Conservation (phyloP, 2,113 vertebrate species). For the Tachysurus vachellii region DNA sequence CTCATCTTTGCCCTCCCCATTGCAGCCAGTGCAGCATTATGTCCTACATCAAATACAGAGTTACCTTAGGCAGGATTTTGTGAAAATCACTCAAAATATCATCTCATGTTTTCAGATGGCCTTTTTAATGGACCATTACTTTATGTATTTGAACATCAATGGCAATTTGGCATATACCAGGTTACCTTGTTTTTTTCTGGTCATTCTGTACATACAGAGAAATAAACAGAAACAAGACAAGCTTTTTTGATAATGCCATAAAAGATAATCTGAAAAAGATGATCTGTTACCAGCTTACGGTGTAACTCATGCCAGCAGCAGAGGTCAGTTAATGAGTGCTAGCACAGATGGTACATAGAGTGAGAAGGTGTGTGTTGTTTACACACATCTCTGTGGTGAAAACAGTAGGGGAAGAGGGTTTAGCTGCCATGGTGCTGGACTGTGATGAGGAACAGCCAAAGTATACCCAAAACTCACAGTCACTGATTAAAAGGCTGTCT, state of each 20-base stretch:
- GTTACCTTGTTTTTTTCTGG: not conserved
- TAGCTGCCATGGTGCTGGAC: slow-evolving; percentile 21
- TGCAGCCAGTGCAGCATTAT: slow-evolving; percentile 54
- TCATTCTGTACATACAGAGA: not conserved
- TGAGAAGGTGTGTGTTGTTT: slow-evolving; percentile 34
- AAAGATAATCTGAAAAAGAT: slow-evolving; percentile 45
- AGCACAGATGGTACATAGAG: slow-evolving; percentile 30
- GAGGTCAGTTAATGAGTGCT: slow-evolving; percentile 58
- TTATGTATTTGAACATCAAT: slow-evolving; percentile 23
- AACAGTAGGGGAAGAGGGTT: slow-evolving; percentile 27
- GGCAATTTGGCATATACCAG: not conserved
- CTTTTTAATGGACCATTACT: slow-evolving; percentile 61
- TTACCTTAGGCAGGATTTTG: slow-evolving; percentile 52
- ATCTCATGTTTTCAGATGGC: slow-evolving; percentile 46
- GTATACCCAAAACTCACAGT: not conserved
- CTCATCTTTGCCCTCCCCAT: slow-evolving; percentile 30
- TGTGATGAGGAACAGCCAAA: slow-evolving; percentile 11
- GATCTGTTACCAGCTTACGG: slow-evolving; percentile 59
- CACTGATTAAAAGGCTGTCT: not conserved
- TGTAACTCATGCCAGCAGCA: slow-evolving; percentile 53
- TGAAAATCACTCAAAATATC: slow-evolving; percentile 53
- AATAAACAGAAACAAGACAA: slow-evolving; percentile 1
- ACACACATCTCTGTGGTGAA: slow-evolving; percentile 29
- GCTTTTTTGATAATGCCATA: not conserved
- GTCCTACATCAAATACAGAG: slow-evolving; percentile 48